Evolutionary conservation across 37 sponge, comb jelly and placozoan species (phyloP).

Genomic region (Spongilla lacustris): DNA sequence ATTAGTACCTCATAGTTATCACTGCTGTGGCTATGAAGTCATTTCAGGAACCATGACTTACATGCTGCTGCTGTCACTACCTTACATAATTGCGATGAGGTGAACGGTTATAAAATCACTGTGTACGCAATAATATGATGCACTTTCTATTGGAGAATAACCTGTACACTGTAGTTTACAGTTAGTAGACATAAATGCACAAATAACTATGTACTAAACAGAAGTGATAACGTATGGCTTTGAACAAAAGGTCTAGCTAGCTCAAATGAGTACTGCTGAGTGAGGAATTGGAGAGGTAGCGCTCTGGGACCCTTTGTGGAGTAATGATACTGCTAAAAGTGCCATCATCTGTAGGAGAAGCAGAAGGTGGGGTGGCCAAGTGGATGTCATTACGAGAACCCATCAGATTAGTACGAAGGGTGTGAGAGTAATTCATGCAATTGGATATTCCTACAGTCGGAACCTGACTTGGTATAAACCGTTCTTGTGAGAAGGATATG

Average conservation of each 20-base stretch:
- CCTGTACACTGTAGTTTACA: too few species aligned
- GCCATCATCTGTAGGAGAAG: background rate
- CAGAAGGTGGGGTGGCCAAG: background rate
- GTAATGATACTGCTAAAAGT: background rate
- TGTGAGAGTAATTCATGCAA: background rate
- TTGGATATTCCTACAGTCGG: background rate
- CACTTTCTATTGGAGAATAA: too few species aligned
- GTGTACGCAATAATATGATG: too few species aligned
- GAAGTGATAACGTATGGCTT: background rate
- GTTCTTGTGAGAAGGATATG: background rate
- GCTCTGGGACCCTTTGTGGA: background rate
- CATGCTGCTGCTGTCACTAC: too few species aligned
- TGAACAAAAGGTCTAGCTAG: background rate
- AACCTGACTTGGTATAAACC: background rate
- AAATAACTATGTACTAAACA: too few species aligned
- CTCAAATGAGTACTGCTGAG: background rate
- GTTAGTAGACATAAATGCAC: too few species aligned
- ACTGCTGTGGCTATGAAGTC: too few species aligned
- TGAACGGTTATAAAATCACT: too few species aligned
- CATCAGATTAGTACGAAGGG: background rate
- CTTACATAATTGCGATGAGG: too few species aligned
- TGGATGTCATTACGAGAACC: background rate
- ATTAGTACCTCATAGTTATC: too few species aligned
- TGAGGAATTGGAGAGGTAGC: background rate
- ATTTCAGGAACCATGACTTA: too few species aligned